Conservation (phyloP, 2,888 invertebrate species). For the Drosophila meridionalis region DNA sequence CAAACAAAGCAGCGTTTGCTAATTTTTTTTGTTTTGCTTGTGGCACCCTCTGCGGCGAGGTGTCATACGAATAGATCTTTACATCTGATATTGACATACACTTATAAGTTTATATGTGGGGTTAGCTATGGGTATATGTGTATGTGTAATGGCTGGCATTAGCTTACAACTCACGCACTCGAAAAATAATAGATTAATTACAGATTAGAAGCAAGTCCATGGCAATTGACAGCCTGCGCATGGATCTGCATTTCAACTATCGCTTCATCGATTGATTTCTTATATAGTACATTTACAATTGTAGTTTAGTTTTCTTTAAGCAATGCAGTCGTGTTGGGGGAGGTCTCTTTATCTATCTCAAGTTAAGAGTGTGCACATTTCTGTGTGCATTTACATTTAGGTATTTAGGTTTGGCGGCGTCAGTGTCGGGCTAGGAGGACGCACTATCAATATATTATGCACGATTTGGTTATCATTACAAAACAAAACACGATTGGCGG, state of each 20-base stretch:
- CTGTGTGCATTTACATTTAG: slow-evolving; percentile 62
- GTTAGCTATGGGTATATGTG: slow-evolving; percentile 28
- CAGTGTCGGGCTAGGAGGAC: slow-evolving; percentile 40
- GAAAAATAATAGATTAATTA: slow-evolving; percentile 67
- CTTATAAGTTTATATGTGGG: slow-evolving; percentile 26
- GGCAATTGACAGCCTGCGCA: slow-evolving; percentile 44
- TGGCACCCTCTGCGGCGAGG: slow-evolving; percentile 18
- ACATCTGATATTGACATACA: slow-evolving; percentile 45
- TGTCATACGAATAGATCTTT: slow-evolving; percentile 55
- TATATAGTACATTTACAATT: slow-evolving; percentile 56
- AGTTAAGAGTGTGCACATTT: slow-evolving; percentile 52
- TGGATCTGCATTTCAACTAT: slow-evolving; percentile 65
- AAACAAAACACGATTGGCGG: slow-evolving; percentile 75
- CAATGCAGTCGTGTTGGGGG: slow-evolving; percentile 52
- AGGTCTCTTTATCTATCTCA: slow-evolving; percentile 36
- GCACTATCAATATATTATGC: slow-evolving; percentile 66
- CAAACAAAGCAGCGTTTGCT: slow-evolving; percentile 22
- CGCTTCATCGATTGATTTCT: slow-evolving; percentile 48
- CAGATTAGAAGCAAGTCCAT: slow-evolving; percentile 55
- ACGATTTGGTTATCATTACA: slow-evolving; percentile 82
- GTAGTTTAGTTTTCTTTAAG: slow-evolving; percentile 49
- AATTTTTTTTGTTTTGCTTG: slow-evolving; percentile 10
- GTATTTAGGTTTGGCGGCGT: slow-evolving; percentile 39
- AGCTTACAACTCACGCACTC: slow-evolving; percentile 63
- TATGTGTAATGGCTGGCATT: slow-evolving; percentile 58